Evolutionary conservation across 1,140 invertebrate genomes (phyloP).

Genomic region (Macrosteles quadrilineatus): DNA sequence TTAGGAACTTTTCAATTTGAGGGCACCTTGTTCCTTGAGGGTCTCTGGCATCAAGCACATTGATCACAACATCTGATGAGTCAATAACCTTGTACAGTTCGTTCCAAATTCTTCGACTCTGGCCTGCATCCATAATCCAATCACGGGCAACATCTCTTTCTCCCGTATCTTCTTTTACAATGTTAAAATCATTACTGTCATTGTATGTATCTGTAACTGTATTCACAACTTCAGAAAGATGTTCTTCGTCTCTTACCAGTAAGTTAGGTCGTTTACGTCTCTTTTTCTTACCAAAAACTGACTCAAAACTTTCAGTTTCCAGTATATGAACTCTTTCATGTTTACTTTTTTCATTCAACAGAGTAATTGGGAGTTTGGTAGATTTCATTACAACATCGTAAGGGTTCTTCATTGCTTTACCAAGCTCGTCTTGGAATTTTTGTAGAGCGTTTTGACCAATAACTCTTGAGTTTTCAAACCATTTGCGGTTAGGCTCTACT

Average conservation of each 20-base stretch:
- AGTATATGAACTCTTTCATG: slow-evolving; percentile 89
- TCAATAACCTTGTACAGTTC: slow-evolving; percentile 99
- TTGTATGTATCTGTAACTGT: slow-evolving; percentile 76
- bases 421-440: slow-evolving; percentile 96
- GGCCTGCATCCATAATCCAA: slow-evolving; percentile 90
- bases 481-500: slow-evolving; percentile 96
- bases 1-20: slow-evolving; percentile 82
- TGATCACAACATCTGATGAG: slow-evolving; percentile 90
- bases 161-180: slow-evolving; percentile 78
- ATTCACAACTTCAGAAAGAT: slow-evolving; percentile 69
- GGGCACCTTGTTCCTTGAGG: slow-evolving; percentile 93
- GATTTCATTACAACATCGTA: slow-evolving; percentile 98
- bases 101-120: slow-evolving; percentile 98
- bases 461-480: slow-evolving; percentile 94
- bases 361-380: slow-evolving; percentile 89
- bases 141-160: slow-evolving; percentile 71
- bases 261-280: slow-evolving; percentile 89
- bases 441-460: slow-evolving; percentile 94
- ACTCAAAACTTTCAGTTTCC: slow-evolving; percentile 93
- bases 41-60: slow-evolving; percentile 89
- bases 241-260: slow-evolving; percentile 67
- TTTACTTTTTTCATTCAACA: slow-evolving; percentile 93
- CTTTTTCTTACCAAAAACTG: slow-evolving; percentile 94
- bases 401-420: slow-evolving; percentile 91
- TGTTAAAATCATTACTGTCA: slow-evolving; percentile 73